A percentile compares a stretch with the other conserved stretches of the same genome.
Conservation (phyloP, 1,140 invertebrate genomes). For the Drosophila kepulauana region DNA sequence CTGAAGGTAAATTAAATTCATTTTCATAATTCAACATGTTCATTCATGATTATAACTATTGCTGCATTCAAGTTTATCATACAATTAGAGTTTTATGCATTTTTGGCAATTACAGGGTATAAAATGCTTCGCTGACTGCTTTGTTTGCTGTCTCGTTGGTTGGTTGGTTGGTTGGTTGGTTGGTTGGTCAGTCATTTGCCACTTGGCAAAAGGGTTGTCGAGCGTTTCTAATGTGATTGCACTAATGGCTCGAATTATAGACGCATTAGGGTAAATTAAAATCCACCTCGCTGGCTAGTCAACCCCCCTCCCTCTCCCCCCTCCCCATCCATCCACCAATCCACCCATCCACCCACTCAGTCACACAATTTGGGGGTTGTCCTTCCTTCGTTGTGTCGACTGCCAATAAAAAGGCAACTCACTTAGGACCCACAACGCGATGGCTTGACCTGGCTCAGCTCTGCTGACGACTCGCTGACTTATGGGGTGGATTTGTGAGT, state of each 20-base stretch:
- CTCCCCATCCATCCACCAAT: not conserved
- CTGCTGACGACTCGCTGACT: not conserved
- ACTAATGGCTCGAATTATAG: slow-evolving; percentile 83
- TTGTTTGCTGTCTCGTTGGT: not conserved
- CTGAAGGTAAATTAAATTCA: too few relatives aligned
- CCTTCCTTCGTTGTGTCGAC: slow-evolving; percentile 7
- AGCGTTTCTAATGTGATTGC: slow-evolving; percentile 83
- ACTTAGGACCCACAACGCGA: slow-evolving; percentile 37
- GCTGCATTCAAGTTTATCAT: too few relatives aligned
- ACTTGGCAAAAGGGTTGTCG: slow-evolving; percentile 64
- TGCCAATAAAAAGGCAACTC: slow-evolving; percentile 58
- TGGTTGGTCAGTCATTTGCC: slow-evolving; percentile 25
- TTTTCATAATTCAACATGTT: too few relatives aligned
- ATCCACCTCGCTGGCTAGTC: slow-evolving; percentile 56
- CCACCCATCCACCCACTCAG: too few relatives aligned
- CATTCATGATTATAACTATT: too few relatives aligned
- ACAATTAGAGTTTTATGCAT: not conserved
- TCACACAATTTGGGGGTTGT: slow-evolving; percentile 29
- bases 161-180: slow-evolving; percentile 33
- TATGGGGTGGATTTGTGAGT: slow-evolving; percentile 39
- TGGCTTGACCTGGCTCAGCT: slow-evolving; percentile 46
- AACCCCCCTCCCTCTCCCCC: not conserved
- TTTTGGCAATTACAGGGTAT: not conserved
- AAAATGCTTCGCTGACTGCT: not conserved
- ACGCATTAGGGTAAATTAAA: slow-evolving; percentile 85